Evolutionary conservation across 2,797 vertebrate species (phyloP).

Genomic region (Triplophysa bombifrons): DNA sequence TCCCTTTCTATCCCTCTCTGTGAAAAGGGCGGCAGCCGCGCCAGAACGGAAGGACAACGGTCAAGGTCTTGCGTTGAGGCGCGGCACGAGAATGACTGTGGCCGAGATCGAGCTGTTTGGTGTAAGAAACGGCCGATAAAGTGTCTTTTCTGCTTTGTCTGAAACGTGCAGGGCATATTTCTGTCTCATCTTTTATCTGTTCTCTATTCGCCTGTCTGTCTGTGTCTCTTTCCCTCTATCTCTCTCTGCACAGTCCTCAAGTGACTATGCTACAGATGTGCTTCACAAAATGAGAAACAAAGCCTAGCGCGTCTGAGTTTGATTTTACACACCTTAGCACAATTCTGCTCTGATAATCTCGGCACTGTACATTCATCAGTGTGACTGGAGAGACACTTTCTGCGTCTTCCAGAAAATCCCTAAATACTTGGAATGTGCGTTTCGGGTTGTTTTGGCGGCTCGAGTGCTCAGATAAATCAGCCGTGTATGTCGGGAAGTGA

Average conservation of each 20-base stretch:
- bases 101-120: slow-evolving; percentile 44
- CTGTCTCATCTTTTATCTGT: slow-evolving; percentile 32
- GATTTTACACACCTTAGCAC: slow-evolving; percentile 42
- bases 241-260: slow-evolving; percentile 28
- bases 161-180: slow-evolving; percentile 34
- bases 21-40: slow-evolving; percentile 44
- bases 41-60: slow-evolving; percentile 36
- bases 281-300: slow-evolving; percentile 45
- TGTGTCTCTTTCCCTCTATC: slow-evolving; percentile 23
- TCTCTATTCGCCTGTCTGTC: slow-evolving; percentile 3
- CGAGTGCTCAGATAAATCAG: background rate
- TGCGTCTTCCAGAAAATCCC: slow-evolving; percentile 2
- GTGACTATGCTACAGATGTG: slow-evolving; percentile 50
- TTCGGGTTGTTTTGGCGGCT: slow-evolving; percentile 6
- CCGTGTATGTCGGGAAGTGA: background rate
- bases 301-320: slow-evolving; percentile 15
- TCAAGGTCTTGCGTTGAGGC: slow-evolving; percentile 52
- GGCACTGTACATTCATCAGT: slow-evolving; percentile 38
- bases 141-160: slow-evolving; percentile 27
- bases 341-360: slow-evolving; percentile 45
- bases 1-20: slow-evolving; percentile 34
- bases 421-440: slow-evolving; percentile 1
- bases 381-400: slow-evolving; percentile 24
- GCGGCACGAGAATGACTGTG: slow-evolving; percentile 42
- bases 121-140: slow-evolving; percentile 36